Evolutionary conservation across 2,888 invertebrate genomes (phyloP).

Genomic region (Anthophora plumipes): DNA sequence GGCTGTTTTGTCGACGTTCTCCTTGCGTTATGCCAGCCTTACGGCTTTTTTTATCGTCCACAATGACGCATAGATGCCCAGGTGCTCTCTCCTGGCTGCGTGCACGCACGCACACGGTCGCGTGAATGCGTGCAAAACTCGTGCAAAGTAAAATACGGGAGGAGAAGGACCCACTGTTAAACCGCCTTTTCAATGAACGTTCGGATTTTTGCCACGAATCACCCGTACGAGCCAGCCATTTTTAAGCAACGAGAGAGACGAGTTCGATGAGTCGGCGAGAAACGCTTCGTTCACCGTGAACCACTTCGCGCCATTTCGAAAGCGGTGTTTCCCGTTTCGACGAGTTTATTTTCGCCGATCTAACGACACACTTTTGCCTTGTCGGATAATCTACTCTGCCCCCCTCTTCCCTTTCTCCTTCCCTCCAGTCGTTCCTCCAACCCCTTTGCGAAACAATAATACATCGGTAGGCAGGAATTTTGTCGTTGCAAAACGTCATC

Average conservation of each 20-base stretch:
- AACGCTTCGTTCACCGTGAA: slow-evolving; percentile 44
- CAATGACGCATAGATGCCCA: slow-evolving; percentile 72
- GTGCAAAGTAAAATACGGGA: slow-evolving; percentile 52
- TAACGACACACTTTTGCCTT: slow-evolving; percentile 51
- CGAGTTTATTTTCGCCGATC: slow-evolving; percentile 45
- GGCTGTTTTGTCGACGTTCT: slow-evolving; percentile 67
- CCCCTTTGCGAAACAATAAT: slow-evolving; percentile 35
- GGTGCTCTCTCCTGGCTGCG: slow-evolving; percentile 60
- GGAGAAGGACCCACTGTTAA: slow-evolving; percentile 17
- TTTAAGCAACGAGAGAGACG: slow-evolving; percentile 47
- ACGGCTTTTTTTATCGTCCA: slow-evolving; percentile 70
- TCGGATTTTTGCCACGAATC: slow-evolving; percentile 39
- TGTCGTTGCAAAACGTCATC: slow-evolving; percentile 45
- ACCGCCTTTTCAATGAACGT: slow-evolving; percentile 35
- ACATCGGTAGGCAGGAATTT: slow-evolving; percentile 15
- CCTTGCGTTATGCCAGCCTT: slow-evolving; percentile 65
- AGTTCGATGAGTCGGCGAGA: slow-evolving; percentile 61
- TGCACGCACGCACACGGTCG: slow-evolving; percentile 9
- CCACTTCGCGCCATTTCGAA: slow-evolving; percentile 55
- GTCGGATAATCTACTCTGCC: neutral
- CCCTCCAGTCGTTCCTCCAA: neutral
- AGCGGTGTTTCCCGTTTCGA: slow-evolving; percentile 31
- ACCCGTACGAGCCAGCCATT: slow-evolving; percentile 23
- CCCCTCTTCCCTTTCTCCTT: neutral
- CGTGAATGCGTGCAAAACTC: slow-evolving; percentile 27